A percentile compares a stretch with the other conserved stretches of the same genome.
Conservation (phyloP, 2,797 vertebrate genomes). For the Catostomus latipinnis region DNA sequence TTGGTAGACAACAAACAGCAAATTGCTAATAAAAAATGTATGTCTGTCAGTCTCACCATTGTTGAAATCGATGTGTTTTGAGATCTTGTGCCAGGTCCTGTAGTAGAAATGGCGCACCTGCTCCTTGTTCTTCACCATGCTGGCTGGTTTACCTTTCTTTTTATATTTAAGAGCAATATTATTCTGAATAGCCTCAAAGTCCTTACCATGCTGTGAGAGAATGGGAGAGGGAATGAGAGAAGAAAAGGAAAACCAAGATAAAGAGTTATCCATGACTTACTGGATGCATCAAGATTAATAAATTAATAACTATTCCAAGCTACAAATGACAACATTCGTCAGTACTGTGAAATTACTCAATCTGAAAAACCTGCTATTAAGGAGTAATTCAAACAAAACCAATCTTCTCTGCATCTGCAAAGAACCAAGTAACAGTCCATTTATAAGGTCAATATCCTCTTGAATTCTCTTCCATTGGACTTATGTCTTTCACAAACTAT, state of each 20-base stretch:
- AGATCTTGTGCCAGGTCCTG: constrained; percentile 99
- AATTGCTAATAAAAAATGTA: no score
- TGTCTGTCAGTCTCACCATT: constrained; percentile 64
- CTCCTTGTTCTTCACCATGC: constrained; percentile 99
- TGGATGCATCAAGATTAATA: not conserved
- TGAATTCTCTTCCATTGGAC: no score
- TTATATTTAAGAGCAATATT: constrained; percentile 98
- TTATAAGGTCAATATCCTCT: no score
- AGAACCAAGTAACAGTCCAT: no score
- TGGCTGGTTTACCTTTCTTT: constrained; percentile 96
- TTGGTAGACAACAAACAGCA: no score
- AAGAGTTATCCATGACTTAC: not conserved
- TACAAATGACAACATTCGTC: no score
- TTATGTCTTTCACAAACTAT: no score
- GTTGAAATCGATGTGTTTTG: constrained; percentile 98
- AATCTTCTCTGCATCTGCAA: not conserved
- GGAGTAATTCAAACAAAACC: not conserved
- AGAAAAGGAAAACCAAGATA: not conserved
- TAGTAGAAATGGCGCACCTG: constrained; percentile 99
- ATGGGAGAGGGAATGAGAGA: constrained; percentile 20
- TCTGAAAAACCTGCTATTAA: no score
- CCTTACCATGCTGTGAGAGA: constrained; percentile 89
- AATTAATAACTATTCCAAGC: not conserved
- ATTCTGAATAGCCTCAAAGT: constrained; percentile 99
- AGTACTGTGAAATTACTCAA: no score